Evolutionary conservation across 2,888 invertebrate species (phyloP).

Genomic region (Diabrotica balteata): DNA sequence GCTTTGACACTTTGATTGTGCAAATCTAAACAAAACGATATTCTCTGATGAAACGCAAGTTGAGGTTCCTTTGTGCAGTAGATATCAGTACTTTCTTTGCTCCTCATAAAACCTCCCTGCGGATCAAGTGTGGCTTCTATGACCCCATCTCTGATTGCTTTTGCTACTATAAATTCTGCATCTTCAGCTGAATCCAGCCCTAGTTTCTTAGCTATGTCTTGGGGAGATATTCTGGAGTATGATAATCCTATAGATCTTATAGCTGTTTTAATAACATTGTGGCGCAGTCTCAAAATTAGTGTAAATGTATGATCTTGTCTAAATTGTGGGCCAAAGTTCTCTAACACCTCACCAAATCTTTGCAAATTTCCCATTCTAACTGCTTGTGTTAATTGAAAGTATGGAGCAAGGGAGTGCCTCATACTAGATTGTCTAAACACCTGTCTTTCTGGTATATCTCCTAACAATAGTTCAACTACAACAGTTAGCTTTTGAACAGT

Average conservation of each 20-base stretch:
- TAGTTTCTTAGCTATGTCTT: conserved; percentile 93
- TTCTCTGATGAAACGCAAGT: conserved; percentile 94
- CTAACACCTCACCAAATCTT: conserved; percentile 91
- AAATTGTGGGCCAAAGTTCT: conserved; percentile 90
- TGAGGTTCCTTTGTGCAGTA: conserved; percentile 97
- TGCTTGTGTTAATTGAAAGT: conserved; percentile 96
- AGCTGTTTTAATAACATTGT: conserved; percentile 99
- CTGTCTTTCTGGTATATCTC: conserved; percentile 97
- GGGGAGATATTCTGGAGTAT: conserved; percentile 94
- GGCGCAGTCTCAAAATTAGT: conserved; percentile 91
- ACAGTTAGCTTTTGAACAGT: conserved; percentile 95
- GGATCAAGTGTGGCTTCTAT: conserved; percentile 98
- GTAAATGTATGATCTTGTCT: conserved; percentile 95
- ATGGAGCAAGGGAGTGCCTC: conserved; percentile 89
- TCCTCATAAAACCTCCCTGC: conserved; percentile 94
- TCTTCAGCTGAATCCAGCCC: conserved; percentile 95
- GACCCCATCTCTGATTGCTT: conserved; percentile 97
- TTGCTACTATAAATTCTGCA: conserved; percentile 98
- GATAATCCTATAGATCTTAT: conserved; percentile 95
- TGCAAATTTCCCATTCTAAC: conserved; percentile 95
- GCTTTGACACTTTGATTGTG: conserved; percentile 99
- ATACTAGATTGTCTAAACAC: conserved; percentile 92
- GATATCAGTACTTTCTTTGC: conserved; percentile 95
- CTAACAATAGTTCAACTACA: conserved; percentile 91
- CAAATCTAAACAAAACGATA: conserved; percentile 95